phyloP scores from a whole-genome alignment of 2,888 invertebrate genomes.

The Vanessa cardui region DNA sequence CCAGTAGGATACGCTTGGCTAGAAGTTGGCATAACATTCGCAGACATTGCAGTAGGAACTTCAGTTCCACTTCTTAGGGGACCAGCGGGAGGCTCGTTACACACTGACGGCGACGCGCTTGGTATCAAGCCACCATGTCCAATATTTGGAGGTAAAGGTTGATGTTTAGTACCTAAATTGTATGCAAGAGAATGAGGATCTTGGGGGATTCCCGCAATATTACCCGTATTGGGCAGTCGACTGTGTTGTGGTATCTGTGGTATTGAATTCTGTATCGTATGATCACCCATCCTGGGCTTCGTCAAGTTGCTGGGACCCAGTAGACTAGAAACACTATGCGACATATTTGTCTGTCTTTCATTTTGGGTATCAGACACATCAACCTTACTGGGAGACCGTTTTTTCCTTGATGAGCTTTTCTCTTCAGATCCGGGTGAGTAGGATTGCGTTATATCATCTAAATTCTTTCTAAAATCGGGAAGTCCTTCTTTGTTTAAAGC shows the following conservation, averaged over 20 bases:
- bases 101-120: slow-evolving; percentile 40
- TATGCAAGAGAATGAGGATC: slow-evolving; percentile 38
- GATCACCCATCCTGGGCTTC: slow-evolving; percentile 51
- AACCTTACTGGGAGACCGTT: slow-evolving; percentile 67
- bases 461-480: slow-evolving; percentile 75
- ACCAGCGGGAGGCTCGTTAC: slow-evolving; percentile 24
- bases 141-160: slow-evolving; percentile 51
- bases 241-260: slow-evolving; percentile 34
- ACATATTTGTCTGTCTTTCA: slow-evolving; percentile 58
- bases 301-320: slow-evolving; percentile 54
- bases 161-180: slow-evolving; percentile 29
- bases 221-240: slow-evolving; percentile 33
- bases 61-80: slow-evolving; percentile 19
- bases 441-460: slow-evolving; percentile 79
- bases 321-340: slow-evolving; percentile 75
- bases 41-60: slow-evolving; percentile 45
- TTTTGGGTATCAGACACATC: slow-evolving; percentile 59
- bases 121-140: slow-evolving; percentile 57
- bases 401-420: slow-evolving; percentile 70
- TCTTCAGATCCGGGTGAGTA: slow-evolving; percentile 74
- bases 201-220: slow-evolving; percentile 44
- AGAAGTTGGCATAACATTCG: slow-evolving; percentile 49
- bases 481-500: slow-evolving; percentile 71
- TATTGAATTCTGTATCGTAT: slow-evolving; percentile 49
- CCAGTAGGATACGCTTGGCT: slow-evolving; percentile 53